Evolutionary conservation across 2,888 invertebrate genomes (phyloP), one percentile per base, ranked within the genome.

Genomic region (Macaria notata): DNA sequence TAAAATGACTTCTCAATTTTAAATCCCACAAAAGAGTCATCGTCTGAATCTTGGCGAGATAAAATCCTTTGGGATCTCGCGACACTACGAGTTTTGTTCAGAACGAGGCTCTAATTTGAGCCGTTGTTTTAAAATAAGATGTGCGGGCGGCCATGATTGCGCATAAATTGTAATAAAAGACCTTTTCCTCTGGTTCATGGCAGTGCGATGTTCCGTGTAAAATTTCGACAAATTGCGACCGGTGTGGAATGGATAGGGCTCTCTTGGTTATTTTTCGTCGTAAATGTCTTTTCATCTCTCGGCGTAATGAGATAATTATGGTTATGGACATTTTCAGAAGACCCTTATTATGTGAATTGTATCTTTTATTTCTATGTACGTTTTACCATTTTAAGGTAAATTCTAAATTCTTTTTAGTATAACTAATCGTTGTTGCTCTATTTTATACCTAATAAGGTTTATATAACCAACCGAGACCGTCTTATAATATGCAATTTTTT

Each of bases 81-180:
- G 47, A 49, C 49, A 53, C 36, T 54, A 54, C 58, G 59, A 53
- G 60, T 54, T 50, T 61, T 61, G 46, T 43, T 58, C 41, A 61
- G 59, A 38, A 50, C n/a, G 42, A 54, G 45, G 6, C 48, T 51
- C 47, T 62, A 59, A 59, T 59, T 61, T 30, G 61, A 52, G 46
- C 49, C 39, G 51, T 54, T 49, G 29, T 57, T 52, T 44, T 55
- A 51, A 54, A 57, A 64, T 49, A 64, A 63, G 62, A 61, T 54
- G 55, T 41, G 57, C 53, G 59, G 51, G 68, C 60, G 61, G 65
- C 56, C 69, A 69, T 72, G 72, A 71, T 74, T 67, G 59, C 65
- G 72, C 72, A 78, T 76, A 76, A 75, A 75, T 76, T 72, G 65
- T 61, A 62, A 61, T 66, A 59, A 67, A 62, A 57, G 48, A 54